These are phyloP conservation scores for Trematomus bernacchii DNA, from an alignment of 2,797 vertebrate species.

Conservation along the genomic window DNA sequence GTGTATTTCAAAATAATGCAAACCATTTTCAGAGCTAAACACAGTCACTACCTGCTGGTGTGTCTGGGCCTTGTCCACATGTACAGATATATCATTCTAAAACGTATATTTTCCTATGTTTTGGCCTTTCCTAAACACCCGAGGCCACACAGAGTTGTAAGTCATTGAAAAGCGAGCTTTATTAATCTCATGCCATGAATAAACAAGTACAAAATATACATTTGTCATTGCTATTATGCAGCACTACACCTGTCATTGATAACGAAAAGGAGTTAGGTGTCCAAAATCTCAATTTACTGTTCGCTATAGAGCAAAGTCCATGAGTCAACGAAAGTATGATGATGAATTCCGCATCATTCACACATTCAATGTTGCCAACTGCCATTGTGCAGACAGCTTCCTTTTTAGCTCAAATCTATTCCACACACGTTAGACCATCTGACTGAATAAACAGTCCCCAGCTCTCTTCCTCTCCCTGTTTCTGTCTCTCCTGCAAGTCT, in stretches of 20 bases:
- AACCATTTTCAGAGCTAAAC: too few relatives aligned
- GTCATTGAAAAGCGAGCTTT: too few relatives aligned
- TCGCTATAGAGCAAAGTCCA: constrained; percentile 18
- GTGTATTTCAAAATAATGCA: too few relatives aligned
- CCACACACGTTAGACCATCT: constrained; percentile 68
- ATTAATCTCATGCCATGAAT: too few relatives aligned
- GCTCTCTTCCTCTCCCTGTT: constrained; percentile 29
- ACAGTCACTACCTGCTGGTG: too few relatives aligned
- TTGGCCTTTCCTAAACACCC: background rate
- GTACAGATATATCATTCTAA: too few relatives aligned
- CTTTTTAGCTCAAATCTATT: constrained; percentile 69
- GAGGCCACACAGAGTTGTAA: too few relatives aligned
- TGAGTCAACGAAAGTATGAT: constrained; percentile 19
- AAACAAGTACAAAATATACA: background rate
- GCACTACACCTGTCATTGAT: background rate
- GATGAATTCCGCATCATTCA: constrained; percentile 39
- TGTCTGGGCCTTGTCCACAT: too few relatives aligned
- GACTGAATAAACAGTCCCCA: constrained; percentile 71
- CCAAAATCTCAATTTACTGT: constrained; percentile 1
- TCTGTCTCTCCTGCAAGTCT: constrained; percentile 54
- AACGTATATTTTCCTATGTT: background rate
- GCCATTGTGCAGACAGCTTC: constrained; percentile 54
- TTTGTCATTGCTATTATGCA: constrained; percentile 2
- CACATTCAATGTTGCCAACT: constrained; percentile 48
- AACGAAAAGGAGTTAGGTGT: constrained; percentile 15